Base-by-base conservation (phyloP, 2,888 invertebrate genomes). In the Machimus rusticus region DNA sequence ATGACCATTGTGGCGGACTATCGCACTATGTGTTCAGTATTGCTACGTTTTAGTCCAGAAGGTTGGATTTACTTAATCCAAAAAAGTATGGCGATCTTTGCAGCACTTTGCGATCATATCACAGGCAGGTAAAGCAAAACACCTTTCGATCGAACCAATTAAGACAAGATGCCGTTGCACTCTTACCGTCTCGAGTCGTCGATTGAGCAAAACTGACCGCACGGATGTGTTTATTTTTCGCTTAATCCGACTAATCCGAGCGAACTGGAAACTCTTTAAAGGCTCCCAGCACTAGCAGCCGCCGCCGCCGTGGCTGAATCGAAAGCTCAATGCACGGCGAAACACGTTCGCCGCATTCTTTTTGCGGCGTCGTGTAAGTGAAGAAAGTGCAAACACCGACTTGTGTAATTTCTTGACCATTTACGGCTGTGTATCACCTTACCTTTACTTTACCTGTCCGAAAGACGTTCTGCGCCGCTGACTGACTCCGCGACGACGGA, bases 381-480 rank as follows among this genome's bases (percentile, higher is more conserved):
- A 81, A 81, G 81, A 81, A 81, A 81, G 81, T 81, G 46, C 55
- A 81, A 81, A 81, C 81, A 81, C 51, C 28, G 81, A 28, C 28
- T 81, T 81, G 78, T 46, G 43, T 78, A 76, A 76, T 76, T 76
- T 31, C 34, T 76, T 34, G 76, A 76, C 76, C 66, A 66, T 66
- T 66, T 28, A 28, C 12, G 66, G 66, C 66, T 66, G 23, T 66
- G 66, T 66, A 57, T 66, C 66, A 3, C 28, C 66, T 9, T 66
- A 66, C 66, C 66, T 66, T 1, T 5, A 12, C 14, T 14, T 9
- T 46, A 23, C 23, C 19, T 23, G 51, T 0, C 23, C 12, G n/a
- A 66, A 66, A 19, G 66, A 66, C 66, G 19, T 66, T 16, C 5
- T 51, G 2, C 66, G 43, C 9, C 19, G 28, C 28, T 66, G 28